Evolutionary conservation across 2,113 vertebrate species (phyloP).

Genomic region (Gobius niger): DNA sequence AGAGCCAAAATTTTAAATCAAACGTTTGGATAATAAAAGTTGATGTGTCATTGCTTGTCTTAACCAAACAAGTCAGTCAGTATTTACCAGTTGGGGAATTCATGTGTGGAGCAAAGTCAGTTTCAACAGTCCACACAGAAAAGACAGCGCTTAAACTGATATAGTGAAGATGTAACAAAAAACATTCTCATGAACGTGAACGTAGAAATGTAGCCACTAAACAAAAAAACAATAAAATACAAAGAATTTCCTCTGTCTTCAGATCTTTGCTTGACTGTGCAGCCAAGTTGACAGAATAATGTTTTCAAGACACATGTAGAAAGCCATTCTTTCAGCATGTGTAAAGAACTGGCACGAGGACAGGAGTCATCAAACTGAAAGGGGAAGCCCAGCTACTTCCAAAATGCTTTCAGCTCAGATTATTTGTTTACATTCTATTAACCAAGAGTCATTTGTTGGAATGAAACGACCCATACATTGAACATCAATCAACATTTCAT

Average conservation of each 20-base stretch:
- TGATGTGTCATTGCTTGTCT: not conserved
- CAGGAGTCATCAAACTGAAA: slow-evolving; percentile 1
- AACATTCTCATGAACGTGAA: too few species aligned
- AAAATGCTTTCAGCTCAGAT: not conserved
- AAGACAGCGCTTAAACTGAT: too few species aligned
- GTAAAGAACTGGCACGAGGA: slow-evolving; percentile 1
- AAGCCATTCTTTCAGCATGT: slow-evolving; percentile 1
- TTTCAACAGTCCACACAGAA: too few species aligned
- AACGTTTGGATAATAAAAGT: not conserved
- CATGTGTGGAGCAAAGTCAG: too few species aligned
- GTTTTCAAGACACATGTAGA: not conserved
- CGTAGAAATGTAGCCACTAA: too few species aligned
- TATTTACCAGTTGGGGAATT: too few species aligned
- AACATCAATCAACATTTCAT: not conserved
- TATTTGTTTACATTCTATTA: slow-evolving; percentile 2
- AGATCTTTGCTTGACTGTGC: not conserved
- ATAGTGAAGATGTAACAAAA: too few species aligned
- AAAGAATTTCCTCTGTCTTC: too few species aligned
- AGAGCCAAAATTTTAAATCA: not conserved
- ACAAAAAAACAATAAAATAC: too few species aligned
- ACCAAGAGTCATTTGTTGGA: not conserved
- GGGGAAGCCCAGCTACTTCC: not conserved
- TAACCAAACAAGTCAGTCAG: not conserved
- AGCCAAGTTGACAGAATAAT: not conserved
- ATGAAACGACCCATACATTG: not conserved